Conservation (phyloP, 2,797 vertebrate species). For the Catharus ustulatus region DNA sequence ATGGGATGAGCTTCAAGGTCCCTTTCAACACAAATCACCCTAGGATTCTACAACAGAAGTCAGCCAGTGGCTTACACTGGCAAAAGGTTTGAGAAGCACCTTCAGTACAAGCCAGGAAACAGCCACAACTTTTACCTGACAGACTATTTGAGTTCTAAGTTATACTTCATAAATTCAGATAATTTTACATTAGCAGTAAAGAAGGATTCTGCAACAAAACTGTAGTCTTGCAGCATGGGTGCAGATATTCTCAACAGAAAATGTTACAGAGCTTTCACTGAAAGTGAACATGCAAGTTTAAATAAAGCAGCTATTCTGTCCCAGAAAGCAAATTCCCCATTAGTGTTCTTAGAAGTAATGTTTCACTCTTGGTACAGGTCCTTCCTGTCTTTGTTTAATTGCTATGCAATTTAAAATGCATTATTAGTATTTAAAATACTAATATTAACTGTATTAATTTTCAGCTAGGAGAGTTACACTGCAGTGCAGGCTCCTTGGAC, state of each 20-base stretch:
- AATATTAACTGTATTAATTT: background rate
- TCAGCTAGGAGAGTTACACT: background rate
- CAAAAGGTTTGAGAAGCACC: background rate
- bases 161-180: background rate
- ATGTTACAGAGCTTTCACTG: background rate
- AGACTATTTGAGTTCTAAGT: background rate
- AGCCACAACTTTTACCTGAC: background rate
- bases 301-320: background rate
- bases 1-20: fast-evolving
- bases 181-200: background rate
- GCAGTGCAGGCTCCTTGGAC: background rate
- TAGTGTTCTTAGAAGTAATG: background rate
- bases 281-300: background rate
- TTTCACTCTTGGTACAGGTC: background rate
- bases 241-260: background rate
- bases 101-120: background rate
- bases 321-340: background rate
- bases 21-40: background rate
- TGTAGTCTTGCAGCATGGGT: fast-evolving
- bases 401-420: background rate
- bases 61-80: background rate
- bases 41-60: background rate
- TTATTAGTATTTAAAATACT: background rate
- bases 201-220: background rate
- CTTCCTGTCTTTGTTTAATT: background rate